A percentile compares a stretch with the other conserved stretches of the same genome.
phyloP scores from a whole-genome alignment of 2,797 vertebrate species.

The Sebastes miniatus region DNA sequence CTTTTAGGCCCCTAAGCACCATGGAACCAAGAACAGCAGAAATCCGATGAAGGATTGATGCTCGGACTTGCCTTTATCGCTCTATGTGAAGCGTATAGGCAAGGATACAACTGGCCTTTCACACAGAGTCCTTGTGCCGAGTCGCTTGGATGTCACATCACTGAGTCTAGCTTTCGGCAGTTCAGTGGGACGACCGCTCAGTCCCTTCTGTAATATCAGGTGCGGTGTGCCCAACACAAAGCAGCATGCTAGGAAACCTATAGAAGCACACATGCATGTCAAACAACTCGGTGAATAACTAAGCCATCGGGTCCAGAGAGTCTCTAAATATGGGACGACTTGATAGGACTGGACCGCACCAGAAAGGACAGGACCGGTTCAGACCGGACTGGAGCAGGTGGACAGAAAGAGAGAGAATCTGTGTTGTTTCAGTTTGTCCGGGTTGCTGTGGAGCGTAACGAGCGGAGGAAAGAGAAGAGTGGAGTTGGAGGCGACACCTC shows the following conservation, averaged over 20 bases:
- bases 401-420: conserved; percentile 2
- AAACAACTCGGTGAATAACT: conserved; percentile 57
- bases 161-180: conserved; percentile 38
- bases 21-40: not conserved
- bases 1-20: not conserved
- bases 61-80: not conserved
- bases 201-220: conserved; percentile 48
- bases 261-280: conserved; percentile 79
- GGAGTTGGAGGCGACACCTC: not conserved
- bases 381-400: not conserved
- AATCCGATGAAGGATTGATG: not conserved
- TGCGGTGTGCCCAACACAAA: conserved; percentile 60
- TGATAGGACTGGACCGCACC: conserved; percentile 22
- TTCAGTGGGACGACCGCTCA: conserved; percentile 15
- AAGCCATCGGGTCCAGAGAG: conserved; percentile 48
- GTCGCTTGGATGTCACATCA: conserved; percentile 43
- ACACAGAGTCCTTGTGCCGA: not conserved
- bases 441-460: conserved; percentile 15
- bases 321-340: conserved; percentile 45
- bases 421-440: conserved; percentile 14
- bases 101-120: not conserved
- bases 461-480: not conserved
- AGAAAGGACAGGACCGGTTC: conserved; percentile 14
- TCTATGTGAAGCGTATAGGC: not conserved
- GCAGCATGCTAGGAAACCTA: conserved; percentile 79